A percentile compares a stretch with the other conserved stretches of the same genome.
Conservation (phyloP, 2,888 invertebrate genomes). For the Margaritifera margaritifera region DNA sequence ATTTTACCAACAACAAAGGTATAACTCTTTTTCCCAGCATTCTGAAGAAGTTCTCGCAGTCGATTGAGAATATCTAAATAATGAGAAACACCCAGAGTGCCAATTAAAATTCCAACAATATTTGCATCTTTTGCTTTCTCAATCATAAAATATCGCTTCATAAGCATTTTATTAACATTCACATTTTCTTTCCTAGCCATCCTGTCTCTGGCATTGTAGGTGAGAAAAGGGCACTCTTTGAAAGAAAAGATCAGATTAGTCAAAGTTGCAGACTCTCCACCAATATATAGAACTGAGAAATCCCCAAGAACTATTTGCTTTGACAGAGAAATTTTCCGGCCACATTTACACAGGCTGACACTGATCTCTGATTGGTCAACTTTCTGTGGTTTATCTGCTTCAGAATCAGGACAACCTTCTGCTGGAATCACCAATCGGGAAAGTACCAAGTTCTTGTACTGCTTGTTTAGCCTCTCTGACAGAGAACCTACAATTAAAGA, state of each 20-base stretch:
- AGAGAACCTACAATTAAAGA: slow-evolving; percentile 26
- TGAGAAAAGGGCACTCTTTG: slow-evolving; percentile 66
- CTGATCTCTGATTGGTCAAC: no score
- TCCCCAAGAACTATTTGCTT: slow-evolving; percentile 71
- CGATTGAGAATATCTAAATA: slow-evolving; percentile 82
- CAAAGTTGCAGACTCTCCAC: slow-evolving; percentile 79
- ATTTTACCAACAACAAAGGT: slow-evolving; percentile 95
- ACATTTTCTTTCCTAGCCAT: slow-evolving; percentile 44
- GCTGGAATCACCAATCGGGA: slow-evolving; percentile 16
- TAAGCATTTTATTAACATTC: slow-evolving; percentile 79
- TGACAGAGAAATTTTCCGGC: slow-evolving; percentile 48
- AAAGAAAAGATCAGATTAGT: slow-evolving; percentile 77
- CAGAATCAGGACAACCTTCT: neutral
- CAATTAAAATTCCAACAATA: slow-evolving; percentile 90
- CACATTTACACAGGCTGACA: slow-evolving; percentile 30
- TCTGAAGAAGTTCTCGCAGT: slow-evolving; percentile 82
- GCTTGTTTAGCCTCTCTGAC: slow-evolving; percentile 5
- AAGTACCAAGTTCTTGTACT: slow-evolving; percentile 20
- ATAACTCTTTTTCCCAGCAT: slow-evolving; percentile 89
- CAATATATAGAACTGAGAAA: slow-evolving; percentile 80
- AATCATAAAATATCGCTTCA: slow-evolving; percentile 86
- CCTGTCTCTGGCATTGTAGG: slow-evolving; percentile 68
- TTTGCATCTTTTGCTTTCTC: slow-evolving; percentile 94
- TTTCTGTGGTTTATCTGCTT: neutral
- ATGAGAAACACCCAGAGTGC: slow-evolving; percentile 88